Evolutionary conservation across 2,113 vertebrate species (phyloP), one percentile per base, ranked within the genome.

Genomic region (Calonectris borealis): DNA sequence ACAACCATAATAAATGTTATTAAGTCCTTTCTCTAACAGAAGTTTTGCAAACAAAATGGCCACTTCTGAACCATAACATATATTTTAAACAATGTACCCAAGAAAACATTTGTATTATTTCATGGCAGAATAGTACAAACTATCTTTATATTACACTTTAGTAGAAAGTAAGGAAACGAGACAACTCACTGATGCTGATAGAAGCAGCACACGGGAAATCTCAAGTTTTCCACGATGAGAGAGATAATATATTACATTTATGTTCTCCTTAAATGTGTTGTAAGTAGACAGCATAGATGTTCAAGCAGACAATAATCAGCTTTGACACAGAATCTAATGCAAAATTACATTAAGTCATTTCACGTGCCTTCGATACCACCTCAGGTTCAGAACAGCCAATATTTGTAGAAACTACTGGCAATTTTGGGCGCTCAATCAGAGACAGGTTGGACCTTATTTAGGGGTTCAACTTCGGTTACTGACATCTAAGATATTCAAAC

Each of bases 101-200:
- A 70, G 17, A 44, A 73, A 93, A 76, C 7, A 69, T 24, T 16
- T 36, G 16, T 46, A 26, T 65, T 38, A 51, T 76, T 73, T 84
- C n/a, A 32, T 38, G 32, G 46, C 42, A 85, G 66, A 94, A 24
- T 16, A 70, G 22, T 29, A 62, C 22, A 81, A 73, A 38, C 27
- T 61, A 8, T 16, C 8, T 31, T n/a, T 34, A 1, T 13, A 8
- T 44, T 44, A 49, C 10, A 36, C 24, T 49, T 58, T 0, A 55
- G 42, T 22, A 64, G 65, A 57, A 84, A 87, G 18, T 29, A 52
- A 83, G 66, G 52, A 58, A 89, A 82, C 3, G 0, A 71, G 42
- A 42, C 1, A 10, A 46, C n/a, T 83, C 36, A 36, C 15, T 58
- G 78, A n/a, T 83, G 51, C n/a, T 66, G 17, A 46, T 2, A 73